Base-by-base conservation (phyloP, 2,797 vertebrate species). In the Amphiprion clarkii region DNA sequence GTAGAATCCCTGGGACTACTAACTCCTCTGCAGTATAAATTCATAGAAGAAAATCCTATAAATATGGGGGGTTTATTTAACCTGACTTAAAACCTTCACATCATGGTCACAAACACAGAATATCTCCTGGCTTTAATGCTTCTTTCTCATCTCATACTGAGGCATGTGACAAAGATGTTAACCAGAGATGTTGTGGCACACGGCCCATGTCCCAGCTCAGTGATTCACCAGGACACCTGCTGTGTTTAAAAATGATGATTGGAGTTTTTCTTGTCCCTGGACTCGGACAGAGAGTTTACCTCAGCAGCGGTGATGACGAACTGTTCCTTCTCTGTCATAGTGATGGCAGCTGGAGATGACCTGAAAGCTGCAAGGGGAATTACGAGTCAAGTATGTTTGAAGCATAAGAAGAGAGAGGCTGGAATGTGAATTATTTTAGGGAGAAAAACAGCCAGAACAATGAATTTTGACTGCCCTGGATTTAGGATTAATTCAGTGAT, bases 261-360 rank as follows among this genome's bases (percentile, higher is more conserved):
- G 67, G 40, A 63, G 52, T 53, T n/a, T 68, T 82, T 76, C 21
- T 52, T 61, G 56, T 68, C 21, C 55, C 56, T 14, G 27, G 1
- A 46, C 66, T 58, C 40, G 63, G 76, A 61, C 68, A 66, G 40
- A 51, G 52, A 64, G 54, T 63, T 86, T 88, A 96, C 96, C 90
- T 96, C 96, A 21, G 92, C 88, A 11, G 46, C 1, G 6, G 88
- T 74, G 76, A 95, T 71, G 12, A 74, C 80, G 27, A 94, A 88
- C 56, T 80, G 92, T 78, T 94, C 93, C 27, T 67, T 88, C 63
- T 96, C 96, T 59, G 6, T 92, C 76, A 96, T 76, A 1, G 95
- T 96, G 89, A 96, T 96, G 81, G 78, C 71, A 58, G 91, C 92
- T 0, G 89, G 87, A 25, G 87, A 27, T 51, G 82, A 90, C 72